These are phyloP conservation scores for Lampris megalopsis DNA, from an alignment of 2,113 vertebrate species.

Conservation along the genomic window DNA sequence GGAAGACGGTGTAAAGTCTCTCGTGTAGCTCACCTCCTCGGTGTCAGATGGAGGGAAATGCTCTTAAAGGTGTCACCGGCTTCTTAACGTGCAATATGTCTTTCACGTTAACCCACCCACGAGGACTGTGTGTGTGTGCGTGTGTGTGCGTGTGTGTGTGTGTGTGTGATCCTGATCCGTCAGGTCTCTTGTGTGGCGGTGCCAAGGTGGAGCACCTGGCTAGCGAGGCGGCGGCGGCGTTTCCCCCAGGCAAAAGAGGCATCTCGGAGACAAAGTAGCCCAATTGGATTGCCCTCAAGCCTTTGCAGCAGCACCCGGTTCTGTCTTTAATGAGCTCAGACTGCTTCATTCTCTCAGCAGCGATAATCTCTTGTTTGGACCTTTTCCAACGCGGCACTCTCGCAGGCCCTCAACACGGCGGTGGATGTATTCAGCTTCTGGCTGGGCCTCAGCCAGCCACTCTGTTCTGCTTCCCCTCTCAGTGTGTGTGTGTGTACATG, in stretches of 20 bases:
- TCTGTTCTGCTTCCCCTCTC: too few species aligned
- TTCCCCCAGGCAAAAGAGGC: conserved; percentile 58
- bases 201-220: conserved; percentile 7
- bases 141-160: conserved; percentile 1
- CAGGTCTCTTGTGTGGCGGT: neutral
- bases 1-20: too few species aligned
- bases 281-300: conserved; percentile 79
- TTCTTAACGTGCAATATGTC: too few species aligned
- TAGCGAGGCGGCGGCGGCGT: conserved; percentile 18
- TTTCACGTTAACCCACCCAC: too few species aligned
- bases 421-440: conserved; percentile 39
- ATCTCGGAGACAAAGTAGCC: conserved; percentile 66
- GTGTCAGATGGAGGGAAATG: too few species aligned
- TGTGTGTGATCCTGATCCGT: conserved; percentile 5
- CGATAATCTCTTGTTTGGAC: conserved; percentile 80
- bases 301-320: conserved; percentile 74
- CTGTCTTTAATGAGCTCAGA: conserved; percentile 83
- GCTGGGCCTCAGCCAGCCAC: too few species aligned
- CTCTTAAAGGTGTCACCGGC: too few species aligned
- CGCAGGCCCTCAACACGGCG: conserved; percentile 30
- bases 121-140: conserved; percentile 1
- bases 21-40: too few species aligned
- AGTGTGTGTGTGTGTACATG: too few species aligned
- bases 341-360: conserved; percentile 73
- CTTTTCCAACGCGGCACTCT: conserved; percentile 71